Evolutionary conservation across 2,888 invertebrate species (phyloP).

Genomic region (Physocephala rufipes): DNA sequence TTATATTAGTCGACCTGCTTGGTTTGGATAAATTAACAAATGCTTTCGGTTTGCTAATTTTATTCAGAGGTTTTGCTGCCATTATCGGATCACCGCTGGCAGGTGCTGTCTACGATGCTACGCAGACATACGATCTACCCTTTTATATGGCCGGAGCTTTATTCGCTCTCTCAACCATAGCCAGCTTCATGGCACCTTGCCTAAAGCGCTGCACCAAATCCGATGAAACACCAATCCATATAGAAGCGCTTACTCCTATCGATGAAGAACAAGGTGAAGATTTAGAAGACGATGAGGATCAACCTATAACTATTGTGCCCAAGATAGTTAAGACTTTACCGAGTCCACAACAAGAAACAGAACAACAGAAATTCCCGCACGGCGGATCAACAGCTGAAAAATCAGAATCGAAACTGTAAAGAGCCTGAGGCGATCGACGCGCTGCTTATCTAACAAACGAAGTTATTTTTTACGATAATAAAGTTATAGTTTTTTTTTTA

Average conservation of each 20-base stretch:
- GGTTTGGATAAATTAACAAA: constrained; percentile 96
- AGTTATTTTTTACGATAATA: too few relatives aligned
- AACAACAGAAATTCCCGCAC: constrained; percentile 48
- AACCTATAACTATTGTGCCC: constrained; percentile 79
- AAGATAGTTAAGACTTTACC: constrained; percentile 83
- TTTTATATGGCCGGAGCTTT: constrained; percentile 93
- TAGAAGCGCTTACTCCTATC: constrained; percentile 79
- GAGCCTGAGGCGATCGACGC: constrained; percentile 17
- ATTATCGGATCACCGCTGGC: constrained; percentile 85
- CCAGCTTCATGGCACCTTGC: constrained; percentile 84
- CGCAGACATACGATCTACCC: constrained; percentile 84
- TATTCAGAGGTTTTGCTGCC: constrained; percentile 94
- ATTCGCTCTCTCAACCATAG: constrained; percentile 83
- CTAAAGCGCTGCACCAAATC: constrained; percentile 69
- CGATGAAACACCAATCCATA: constrained; percentile 72
- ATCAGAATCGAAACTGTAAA: constrained; percentile 60
- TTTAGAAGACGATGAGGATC: constrained; percentile 78
- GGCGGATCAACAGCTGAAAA: constrained; percentile 26
- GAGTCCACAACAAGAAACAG: constrained; percentile 67
- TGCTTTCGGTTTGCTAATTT: constrained; percentile 94
- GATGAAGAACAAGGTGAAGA: constrained; percentile 86
- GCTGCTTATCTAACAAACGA: too few relatives aligned
- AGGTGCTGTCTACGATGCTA: constrained; percentile 90
- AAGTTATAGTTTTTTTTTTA: too few relatives aligned
- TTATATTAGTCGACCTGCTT: constrained; percentile 94